Evolutionary conservation across 2,113 vertebrate genomes (phyloP).

Genomic region (Phaethon lepturus): DNA sequence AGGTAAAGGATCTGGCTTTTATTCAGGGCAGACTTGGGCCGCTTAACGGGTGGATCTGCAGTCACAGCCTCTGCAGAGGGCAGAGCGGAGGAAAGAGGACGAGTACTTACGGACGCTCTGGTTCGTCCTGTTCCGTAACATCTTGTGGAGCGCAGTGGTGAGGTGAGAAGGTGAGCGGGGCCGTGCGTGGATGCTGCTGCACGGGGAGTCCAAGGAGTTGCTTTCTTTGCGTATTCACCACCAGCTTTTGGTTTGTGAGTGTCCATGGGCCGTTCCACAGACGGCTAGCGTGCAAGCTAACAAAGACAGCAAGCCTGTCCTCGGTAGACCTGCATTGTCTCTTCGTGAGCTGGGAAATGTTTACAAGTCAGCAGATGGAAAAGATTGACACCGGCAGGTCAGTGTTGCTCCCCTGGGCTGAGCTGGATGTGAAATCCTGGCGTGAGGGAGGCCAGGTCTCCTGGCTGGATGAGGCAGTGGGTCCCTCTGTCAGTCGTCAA

Average conservation of each 20-base stretch:
- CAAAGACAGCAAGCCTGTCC: neutral
- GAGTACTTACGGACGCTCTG: neutral
- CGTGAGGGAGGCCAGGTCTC: neutral
- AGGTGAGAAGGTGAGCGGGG: neutral
- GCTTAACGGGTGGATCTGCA: neutral
- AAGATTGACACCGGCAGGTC: neutral
- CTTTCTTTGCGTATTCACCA: neutral
- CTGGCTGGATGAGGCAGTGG: neutral
- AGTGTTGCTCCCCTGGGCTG: neutral
- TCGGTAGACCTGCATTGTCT: neutral
- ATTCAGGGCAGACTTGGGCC: neutral
- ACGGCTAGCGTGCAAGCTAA: neutral
- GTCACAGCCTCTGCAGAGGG: neutral
- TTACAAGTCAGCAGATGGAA: neutral
- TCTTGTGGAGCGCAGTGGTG: neutral
- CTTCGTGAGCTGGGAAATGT: neutral
- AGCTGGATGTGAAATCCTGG: neutral
- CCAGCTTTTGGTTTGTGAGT: neutral
- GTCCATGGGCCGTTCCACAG: neutral
- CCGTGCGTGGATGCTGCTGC: neutral
- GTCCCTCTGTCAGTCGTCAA: neutral
- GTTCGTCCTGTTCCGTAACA: neutral
- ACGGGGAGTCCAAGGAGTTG: neutral
- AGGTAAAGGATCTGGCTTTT: neutral
- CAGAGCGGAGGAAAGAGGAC: neutral